Base-by-base conservation (phyloP, 2,888 invertebrate genomes). In the Epistrophe eligans region DNA sequence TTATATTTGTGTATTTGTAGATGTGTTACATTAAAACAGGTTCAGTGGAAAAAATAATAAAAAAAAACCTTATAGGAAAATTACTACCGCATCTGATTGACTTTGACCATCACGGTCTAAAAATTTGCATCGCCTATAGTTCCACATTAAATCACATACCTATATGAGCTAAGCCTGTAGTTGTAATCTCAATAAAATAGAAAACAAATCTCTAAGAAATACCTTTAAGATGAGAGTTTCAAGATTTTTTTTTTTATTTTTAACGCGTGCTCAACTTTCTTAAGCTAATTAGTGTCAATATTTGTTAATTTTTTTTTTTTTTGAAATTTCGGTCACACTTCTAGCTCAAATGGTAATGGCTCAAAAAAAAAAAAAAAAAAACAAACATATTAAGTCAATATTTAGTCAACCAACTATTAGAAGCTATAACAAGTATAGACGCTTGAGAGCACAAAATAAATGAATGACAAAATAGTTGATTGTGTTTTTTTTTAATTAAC, bases 51-150 rank as follows among this genome's bases (percentile, higher is more conserved):
- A 24, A 52, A n/a, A n/a, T n/a, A n/a, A n/a, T n/a, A n/a, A n/a
- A 62, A 45, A 43, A 62, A 28, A 62, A 55, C 2, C 52, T 28
- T 4, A 15, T 55, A 55, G 15, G 13, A 28, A 52, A 40, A 40
- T 55, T 38, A 58, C 17, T 55, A 64, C 73, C 50, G 66, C 66
- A 60, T 60, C 58, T 57, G 81, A 81, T 81, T 85, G 84, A 85
- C 81, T 81, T 81, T 85, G 84, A 85, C 84, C 84, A 85, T 85
- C 84, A 85, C 81, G 84, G 81, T 85, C 84, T 85, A 48, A 85
- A 85, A 85, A 70, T 81, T 85, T 81, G 73, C 77, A 81, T 81
- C 58, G 58, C 66, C 50, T 15, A 24, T 24, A 67, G 50, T 35
- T 67, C 28, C 67, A 35, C 48, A 66, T 32, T 9, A 52, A 52